phyloP scores from a whole-genome alignment of 2,797 vertebrate genomes.

The Danio jaintianensis region DNA sequence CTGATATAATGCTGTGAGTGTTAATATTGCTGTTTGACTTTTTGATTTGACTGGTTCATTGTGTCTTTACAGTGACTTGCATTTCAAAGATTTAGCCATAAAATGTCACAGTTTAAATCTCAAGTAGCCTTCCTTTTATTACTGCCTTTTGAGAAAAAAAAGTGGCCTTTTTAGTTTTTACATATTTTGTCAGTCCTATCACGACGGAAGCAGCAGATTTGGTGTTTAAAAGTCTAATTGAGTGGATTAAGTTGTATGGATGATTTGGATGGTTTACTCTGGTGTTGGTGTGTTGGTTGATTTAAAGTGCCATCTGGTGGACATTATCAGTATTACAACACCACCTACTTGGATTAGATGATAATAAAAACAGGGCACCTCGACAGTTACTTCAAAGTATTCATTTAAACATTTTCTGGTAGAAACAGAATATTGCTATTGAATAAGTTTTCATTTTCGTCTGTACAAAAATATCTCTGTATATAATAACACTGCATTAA shows the following conservation, averaged over 20 bases:
- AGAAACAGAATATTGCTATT: not conserved
- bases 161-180: slow-evolving; percentile 28
- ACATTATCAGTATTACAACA: slow-evolving; percentile 69
- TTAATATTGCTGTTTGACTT: slow-evolving; percentile 10
- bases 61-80: not conserved
- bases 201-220: not conserved
- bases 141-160: not conserved
- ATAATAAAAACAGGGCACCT: not conserved
- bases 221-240: not conserved
- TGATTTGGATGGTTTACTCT: not conserved
- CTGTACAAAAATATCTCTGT: slow-evolving; percentile 29
- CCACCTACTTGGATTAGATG: slow-evolving; percentile 18
- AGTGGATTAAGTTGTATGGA: not conserved
- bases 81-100: slow-evolving; percentile 1
- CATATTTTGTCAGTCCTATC: not conserved
- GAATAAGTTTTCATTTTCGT: not conserved
- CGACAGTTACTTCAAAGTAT: slow-evolving; percentile 36
- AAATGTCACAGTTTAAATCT: slow-evolving; percentile 5
- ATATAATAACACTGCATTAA: slow-evolving; percentile 1
- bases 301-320: slow-evolving; percentile 72
- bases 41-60: slow-evolving; percentile 17
- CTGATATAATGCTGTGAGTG: slow-evolving; percentile 26
- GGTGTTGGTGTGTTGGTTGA: slow-evolving; percentile 51
- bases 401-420: not conserved
- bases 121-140: slow-evolving; percentile 8